Conservation (phyloP, 2,888 invertebrate species). For the Allacma fusca region DNA sequence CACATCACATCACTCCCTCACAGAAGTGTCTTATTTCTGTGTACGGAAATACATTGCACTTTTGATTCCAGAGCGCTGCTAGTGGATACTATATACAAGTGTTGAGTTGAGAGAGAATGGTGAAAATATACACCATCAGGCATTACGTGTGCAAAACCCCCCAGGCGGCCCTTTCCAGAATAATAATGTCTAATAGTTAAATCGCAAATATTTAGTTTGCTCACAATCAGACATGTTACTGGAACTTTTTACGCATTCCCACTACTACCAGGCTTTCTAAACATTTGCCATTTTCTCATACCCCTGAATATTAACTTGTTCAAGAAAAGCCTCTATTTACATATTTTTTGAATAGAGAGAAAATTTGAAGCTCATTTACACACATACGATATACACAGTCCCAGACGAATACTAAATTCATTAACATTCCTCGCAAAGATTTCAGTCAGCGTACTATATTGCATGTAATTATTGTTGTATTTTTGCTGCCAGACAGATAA, state of each 20-base stretch:
- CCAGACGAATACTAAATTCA: too few relatives aligned
- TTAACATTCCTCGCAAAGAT: too few relatives aligned
- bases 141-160: slow-evolving; percentile 7
- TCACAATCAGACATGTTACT: slow-evolving; percentile 9
- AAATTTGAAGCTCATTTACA: background rate
- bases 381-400: too few relatives aligned
- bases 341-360: background rate
- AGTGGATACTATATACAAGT: too few relatives aligned
- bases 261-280: background rate
- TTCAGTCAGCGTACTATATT: too few relatives aligned
- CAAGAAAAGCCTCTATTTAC: background rate
- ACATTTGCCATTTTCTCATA: background rate
- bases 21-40: background rate
- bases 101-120: background rate
- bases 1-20: too few relatives aligned
- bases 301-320: background rate
- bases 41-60: slow-evolving; percentile 7
- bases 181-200: background rate
- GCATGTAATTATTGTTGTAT: too few relatives aligned
- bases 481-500: too few relatives aligned
- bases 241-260: slow-evolving; percentile 2
- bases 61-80: slow-evolving; percentile 2
- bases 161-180: slow-evolving; percentile 8
- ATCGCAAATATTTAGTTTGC: slow-evolving; percentile 8
- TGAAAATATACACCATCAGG: background rate